A percentile compares a stretch with the other conserved stretches of the same genome.
Evolutionary conservation across 2,113 vertebrate species (phyloP).

Genomic region (Oncorhynchus kisutch): DNA sequence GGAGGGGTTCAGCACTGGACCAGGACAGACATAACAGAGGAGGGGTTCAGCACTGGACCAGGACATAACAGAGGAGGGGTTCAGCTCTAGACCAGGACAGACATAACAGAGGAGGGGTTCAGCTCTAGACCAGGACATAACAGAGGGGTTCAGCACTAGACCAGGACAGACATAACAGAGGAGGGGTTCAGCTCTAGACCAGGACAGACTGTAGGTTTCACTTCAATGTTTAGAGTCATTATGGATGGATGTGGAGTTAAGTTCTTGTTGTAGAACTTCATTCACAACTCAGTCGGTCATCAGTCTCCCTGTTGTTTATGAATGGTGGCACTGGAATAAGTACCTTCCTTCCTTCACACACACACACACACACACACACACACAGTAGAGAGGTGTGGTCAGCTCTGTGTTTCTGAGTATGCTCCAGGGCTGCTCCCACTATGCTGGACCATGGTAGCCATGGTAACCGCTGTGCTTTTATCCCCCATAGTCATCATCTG

Average conservation of each 20-base stretch:
- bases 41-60: too few relatives aligned
- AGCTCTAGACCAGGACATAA: too few relatives aligned
- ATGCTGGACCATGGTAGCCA: slow-evolving; percentile 28
- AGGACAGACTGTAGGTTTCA: too few relatives aligned
- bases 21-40: too few relatives aligned
- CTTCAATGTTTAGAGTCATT: too few relatives aligned
- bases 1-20: too few relatives aligned
- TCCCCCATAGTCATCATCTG: slow-evolving; percentile 18
- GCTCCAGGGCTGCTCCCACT: slow-evolving; percentile 12
- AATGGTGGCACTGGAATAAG: slow-evolving; percentile 46
- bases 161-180: too few relatives aligned
- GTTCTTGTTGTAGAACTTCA: slow-evolving; percentile 1
- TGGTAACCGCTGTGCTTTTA: slow-evolving; percentile 38
- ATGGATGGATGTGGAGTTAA: slow-evolving; percentile 9
- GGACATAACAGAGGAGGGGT: too few relatives aligned
- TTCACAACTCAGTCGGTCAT: slow-evolving; percentile 29
- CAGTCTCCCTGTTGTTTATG: slow-evolving; percentile 10
- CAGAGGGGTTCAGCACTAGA: too few relatives aligned
- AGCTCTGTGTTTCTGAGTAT: slow-evolving; percentile 18
- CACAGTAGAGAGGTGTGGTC: not conserved
- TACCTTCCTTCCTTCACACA: slow-evolving; percentile 21
- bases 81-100: too few relatives aligned
- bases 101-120: too few relatives aligned
- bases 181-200: too few relatives aligned
- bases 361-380: not conserved